phyloP scores from a whole-genome alignment of 2,888 invertebrate species.

The Eristalis intricaria region DNA sequence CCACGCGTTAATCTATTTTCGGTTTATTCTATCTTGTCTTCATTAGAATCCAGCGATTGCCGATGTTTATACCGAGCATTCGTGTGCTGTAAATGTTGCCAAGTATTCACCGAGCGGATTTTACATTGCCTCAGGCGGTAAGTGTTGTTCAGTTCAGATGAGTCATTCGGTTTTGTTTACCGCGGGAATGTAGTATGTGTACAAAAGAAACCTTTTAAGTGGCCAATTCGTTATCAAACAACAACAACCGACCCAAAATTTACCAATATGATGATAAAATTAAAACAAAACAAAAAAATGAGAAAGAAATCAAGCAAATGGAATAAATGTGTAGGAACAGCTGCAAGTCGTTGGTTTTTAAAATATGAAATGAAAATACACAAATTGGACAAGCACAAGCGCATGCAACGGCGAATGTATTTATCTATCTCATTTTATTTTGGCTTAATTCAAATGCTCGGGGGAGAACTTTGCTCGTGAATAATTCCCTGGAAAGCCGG shows the following conservation, averaged over 20 bases:
- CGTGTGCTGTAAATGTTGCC: constrained; percentile 96
- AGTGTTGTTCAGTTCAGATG: constrained; percentile 73
- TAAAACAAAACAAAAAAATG: too few relatives aligned
- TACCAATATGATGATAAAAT: background rate
- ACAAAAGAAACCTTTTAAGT: constrained; percentile 33
- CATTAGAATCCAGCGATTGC: constrained; percentile 93
- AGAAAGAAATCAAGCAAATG: background rate
- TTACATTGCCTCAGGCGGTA: constrained; percentile 99
- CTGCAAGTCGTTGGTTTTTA: background rate
- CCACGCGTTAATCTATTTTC: constrained; percentile 71
- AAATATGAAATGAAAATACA: background rate
- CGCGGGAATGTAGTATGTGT: background rate
- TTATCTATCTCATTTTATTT: background rate
- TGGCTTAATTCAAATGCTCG: background rate
- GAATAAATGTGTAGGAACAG: constrained; percentile 21
- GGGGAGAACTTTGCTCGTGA: background rate
- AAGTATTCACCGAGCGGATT: constrained; percentile 99
- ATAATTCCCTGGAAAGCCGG: background rate
- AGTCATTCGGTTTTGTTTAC: constrained; percentile 43
- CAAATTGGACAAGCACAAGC: background rate
- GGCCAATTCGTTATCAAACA: constrained; percentile 16
- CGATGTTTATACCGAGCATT: constrained; percentile 99
- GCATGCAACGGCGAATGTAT: background rate
- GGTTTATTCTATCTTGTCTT: constrained; percentile 38
- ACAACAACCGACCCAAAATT: background rate